phyloP scores from a whole-genome alignment of 2,113 vertebrate species.

The Hydrochoerus hydrochaeris region DNA sequence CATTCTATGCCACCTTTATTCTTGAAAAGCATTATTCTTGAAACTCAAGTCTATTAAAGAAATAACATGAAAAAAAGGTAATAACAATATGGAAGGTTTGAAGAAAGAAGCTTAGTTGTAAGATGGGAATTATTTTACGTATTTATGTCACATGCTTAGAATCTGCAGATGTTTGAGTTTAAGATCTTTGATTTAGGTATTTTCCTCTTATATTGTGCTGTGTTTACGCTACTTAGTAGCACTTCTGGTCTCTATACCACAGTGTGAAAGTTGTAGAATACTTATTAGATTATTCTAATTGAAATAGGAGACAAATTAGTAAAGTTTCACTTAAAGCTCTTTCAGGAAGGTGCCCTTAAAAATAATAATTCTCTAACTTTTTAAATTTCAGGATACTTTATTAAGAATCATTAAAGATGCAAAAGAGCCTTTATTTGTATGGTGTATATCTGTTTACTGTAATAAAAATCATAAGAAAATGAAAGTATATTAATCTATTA shows the following conservation, averaged over 20 bases:
- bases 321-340: neutral
- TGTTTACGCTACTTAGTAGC: neutral
- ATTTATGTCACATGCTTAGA: neutral
- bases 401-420: neutral
- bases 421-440: neutral
- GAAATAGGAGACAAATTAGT: neutral
- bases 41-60: neutral
- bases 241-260: neutral
- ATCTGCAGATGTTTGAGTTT: neutral
- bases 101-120: neutral
- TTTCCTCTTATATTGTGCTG: neutral
- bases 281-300: conserved; percentile 46
- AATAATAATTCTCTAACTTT: neutral
- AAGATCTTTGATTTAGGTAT: neutral
- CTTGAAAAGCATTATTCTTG: neutral
- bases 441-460: neutral
- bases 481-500: neutral
- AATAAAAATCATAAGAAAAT: conserved; percentile 23
- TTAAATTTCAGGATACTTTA: neutral
- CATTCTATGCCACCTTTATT: neutral
- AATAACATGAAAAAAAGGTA: neutral
- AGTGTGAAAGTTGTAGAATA: neutral
- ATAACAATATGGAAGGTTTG: neutral
- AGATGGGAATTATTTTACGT: neutral
- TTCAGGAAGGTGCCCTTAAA: neutral